Evolutionary conservation across 2,797 vertebrate genomes (phyloP), one percentile per base, ranked within the genome.

Genomic region (Myiotriccus ornatus): DNA sequence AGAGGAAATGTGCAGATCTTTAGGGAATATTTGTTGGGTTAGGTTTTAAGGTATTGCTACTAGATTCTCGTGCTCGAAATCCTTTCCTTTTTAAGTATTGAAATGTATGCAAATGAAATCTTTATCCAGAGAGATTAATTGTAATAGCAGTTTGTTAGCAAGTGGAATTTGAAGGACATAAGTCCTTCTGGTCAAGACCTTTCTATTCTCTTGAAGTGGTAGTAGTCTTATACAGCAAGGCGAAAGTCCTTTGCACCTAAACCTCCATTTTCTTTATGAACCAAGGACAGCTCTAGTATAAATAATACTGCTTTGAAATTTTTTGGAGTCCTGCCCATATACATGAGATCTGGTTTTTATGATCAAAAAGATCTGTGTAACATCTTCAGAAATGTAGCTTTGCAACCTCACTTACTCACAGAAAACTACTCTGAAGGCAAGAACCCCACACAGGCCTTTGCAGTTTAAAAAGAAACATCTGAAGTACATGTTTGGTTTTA

Each of bases 401-500:
- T 84, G 52, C 64, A 64, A 16, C 63, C 21, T 93, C 77, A 19
- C 41, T 65, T 60, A 43, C 37, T 63, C 37, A 35, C 3, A 65
- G 43, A 52, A 18, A 83, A 62, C 10, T 23, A 25, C 21, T 41
- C 20, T 74, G 71, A 80, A 93, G 44, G 24, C 41, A 80, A 52
- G 71, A 87, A 20, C 19, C 28, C 34, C 15, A 8, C 41, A 23
- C 17, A 30, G 64, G 37, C 43, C 76, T 88, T 71, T 47, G 50
- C 65, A 81, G 10, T 70, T 73, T 84, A 81, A 92, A 95, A 93
- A 71, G 68, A 87, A 92, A 65, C 37, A 24, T 78, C 50, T 78
- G 43, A 94, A 95, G 75, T 87, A 63, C 8, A 9, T 9, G 28
- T 44, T 90, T 76, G 37, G 52, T 84, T 95, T 92, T 73, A 89